Evolutionary conservation across 2,797 vertebrate genomes (phyloP), one percentile per base, ranked within the genome.

Genomic region (Atherinosoma microstoma): DNA sequence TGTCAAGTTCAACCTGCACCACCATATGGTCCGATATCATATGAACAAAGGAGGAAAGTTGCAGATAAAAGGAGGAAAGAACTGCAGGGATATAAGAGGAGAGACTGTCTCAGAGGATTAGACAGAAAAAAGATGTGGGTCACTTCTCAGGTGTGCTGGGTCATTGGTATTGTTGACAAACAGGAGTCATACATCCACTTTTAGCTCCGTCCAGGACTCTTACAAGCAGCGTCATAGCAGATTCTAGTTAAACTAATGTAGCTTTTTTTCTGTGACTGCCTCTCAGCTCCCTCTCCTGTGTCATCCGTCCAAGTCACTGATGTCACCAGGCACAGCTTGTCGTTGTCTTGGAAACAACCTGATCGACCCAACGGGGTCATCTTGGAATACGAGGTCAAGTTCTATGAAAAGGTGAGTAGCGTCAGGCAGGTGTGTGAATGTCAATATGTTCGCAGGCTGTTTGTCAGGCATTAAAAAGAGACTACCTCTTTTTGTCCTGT

Each of bases 331-430:
- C 97, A 98, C 79, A 96, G 96, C 1, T 96, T 99, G 87, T 96
- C 96, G 35, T 94, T 99, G 94, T 95, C 95, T 32, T 99, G 98
- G 98, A 94, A 97, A 92, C 97, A 98, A 87, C 98, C 98, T 0
- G 96, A 98, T 90, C 95, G 97, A 62, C 97, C 98, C 78, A 99
- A 99, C 20, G 98, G 98, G 67, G 97, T 99, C 79, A 99, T 99
- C 90, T 90, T 99, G 87, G 98, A 99, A 78, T 99, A 99, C 18
- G 98, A 99, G 94, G 96, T 99, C 95, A 99, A 99, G 85, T 99
- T 98, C 92, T 99, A 99, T 42, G 97, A 99, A 89, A 99, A 99
- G 97, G 98, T 99, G 96, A 94, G 93, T 3, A 10, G 27, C 42
- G 49, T 9, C 68, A 11, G 71, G 27, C 58, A 54, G 68, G 58